Evolutionary conservation across 2,113 vertebrate species (phyloP).

Genomic region (Lutjanus erythropterus): DNA sequence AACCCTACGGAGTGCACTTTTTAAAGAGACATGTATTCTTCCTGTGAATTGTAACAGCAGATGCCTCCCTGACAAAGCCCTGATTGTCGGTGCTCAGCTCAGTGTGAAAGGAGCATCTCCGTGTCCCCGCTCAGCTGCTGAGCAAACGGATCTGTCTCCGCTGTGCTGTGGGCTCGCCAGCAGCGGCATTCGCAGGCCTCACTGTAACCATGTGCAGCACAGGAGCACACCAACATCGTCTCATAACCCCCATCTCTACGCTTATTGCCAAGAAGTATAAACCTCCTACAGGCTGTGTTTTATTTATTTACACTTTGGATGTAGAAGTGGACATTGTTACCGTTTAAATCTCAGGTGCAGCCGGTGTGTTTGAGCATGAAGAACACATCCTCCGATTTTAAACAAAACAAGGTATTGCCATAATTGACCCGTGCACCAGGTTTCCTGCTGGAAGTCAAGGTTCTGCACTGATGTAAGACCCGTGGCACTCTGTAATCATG

Average conservation of each 20-base stretch:
- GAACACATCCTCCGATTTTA: slow-evolving; percentile 60
- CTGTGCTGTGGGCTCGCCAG: slow-evolving; percentile 13
- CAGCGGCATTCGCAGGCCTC: slow-evolving; percentile 52
- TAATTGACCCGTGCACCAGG: slow-evolving; percentile 76
- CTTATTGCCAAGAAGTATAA: slow-evolving; percentile 4
- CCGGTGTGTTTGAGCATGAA: slow-evolving; percentile 42
- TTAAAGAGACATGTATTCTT: slow-evolving; percentile 57
- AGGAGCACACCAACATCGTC: slow-evolving; percentile 23
- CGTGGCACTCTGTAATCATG: slow-evolving; percentile 76
- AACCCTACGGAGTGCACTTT: slow-evolving; percentile 48
- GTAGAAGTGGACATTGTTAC: slow-evolving; percentile 25
- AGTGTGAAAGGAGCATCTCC: slow-evolving; percentile 79
- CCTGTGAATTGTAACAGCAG: slow-evolving; percentile 63
- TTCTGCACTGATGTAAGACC: slow-evolving; percentile 75
- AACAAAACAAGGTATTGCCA: slow-evolving; percentile 70
- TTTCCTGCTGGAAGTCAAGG: slow-evolving; percentile 82
- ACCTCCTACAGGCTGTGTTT: slow-evolving; percentile 22
- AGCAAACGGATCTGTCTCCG: slow-evolving; percentile 70
- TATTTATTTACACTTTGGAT: slow-evolving; percentile 58
- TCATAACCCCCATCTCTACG: slow-evolving; percentile 14
- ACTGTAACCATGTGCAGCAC: slow-evolving; percentile 12
- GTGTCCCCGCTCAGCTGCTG: slow-evolving; percentile 62
- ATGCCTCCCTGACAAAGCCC: slow-evolving; percentile 70
- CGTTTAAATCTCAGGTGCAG: slow-evolving; percentile 47
- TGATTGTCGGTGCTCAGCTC: slow-evolving; percentile 76